These are phyloP conservation scores for Callospermophilus lateralis DNA, from an alignment of 2,113 vertebrate species.

Conservation along the genomic window DNA sequence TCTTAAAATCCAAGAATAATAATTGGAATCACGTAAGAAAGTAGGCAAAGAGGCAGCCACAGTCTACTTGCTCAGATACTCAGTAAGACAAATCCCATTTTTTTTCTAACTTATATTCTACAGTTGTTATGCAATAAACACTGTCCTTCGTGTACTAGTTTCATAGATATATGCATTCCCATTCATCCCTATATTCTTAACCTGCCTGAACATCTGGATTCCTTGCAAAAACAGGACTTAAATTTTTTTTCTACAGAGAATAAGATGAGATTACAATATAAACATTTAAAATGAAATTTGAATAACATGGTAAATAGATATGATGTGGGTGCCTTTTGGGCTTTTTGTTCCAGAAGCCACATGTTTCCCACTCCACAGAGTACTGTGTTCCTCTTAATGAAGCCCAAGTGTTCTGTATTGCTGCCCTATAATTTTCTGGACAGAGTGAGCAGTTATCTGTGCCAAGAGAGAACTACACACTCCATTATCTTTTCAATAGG, in stretches of 20 bases:
- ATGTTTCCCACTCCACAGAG: neutral
- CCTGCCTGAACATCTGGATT: slow-evolving; percentile 36
- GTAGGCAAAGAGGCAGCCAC: neutral
- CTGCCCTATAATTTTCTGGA: slow-evolving; percentile 75
- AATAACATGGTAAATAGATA: neutral
- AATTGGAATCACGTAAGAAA: neutral
- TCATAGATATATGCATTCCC: slow-evolving; percentile 28
- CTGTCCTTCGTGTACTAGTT: neutral
- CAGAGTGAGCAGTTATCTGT: slow-evolving; percentile 37
- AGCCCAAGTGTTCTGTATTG: slow-evolving; percentile 4
- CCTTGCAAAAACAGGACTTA: slow-evolving; percentile 29
- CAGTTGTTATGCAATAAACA: slow-evolving; percentile 11
- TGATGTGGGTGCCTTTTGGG: neutral
- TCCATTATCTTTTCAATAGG: slow-evolving; percentile 77
- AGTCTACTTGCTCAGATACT: slow-evolving; percentile 5
- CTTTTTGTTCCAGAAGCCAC: neutral
- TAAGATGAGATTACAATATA: slow-evolving; percentile 45
- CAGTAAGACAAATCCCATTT: neutral
- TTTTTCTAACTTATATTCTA: slow-evolving; percentile 40
- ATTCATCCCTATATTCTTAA: slow-evolving; percentile 53
- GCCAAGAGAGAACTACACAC: slow-evolving; percentile 65
- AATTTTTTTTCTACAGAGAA: neutral
- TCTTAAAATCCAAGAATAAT: neutral
- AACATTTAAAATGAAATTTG: slow-evolving; percentile 20
- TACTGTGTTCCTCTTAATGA: slow-evolving; percentile 40